Evolutionary conservation across 2,888 invertebrate species (phyloP).

Genomic region (Drosophila gaucha): DNA sequence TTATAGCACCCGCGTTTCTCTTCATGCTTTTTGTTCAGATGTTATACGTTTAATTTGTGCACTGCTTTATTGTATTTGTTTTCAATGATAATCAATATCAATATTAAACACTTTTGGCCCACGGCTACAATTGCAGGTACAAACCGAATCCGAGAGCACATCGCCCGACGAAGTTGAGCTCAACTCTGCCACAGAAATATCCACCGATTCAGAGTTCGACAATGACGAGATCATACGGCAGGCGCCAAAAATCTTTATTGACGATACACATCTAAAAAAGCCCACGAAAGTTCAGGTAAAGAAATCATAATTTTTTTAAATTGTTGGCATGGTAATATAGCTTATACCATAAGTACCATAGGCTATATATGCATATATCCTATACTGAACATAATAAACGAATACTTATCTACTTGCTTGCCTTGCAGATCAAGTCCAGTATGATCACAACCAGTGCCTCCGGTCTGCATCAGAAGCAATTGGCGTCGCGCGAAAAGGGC

Average conservation of each 20-base stretch:
- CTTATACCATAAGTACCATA: too few relatives aligned
- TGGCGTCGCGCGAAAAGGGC: conserved; percentile 66
- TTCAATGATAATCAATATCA: not conserved
- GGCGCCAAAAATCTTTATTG: conserved; percentile 91
- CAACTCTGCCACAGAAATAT: conserved; percentile 96
- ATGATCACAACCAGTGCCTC: conserved; percentile 73
- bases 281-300: conserved; percentile 88
- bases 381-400: not conserved
- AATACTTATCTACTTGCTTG: not conserved
- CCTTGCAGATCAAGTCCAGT: conserved; percentile 81
- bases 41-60: conserved; percentile 39
- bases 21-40: conserved; percentile 48
- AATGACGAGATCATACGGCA: conserved; percentile 89
- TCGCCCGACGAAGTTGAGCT: conserved; percentile 90
- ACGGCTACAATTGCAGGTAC: conserved; percentile 86
- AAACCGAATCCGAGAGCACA: conserved; percentile 88
- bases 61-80: conserved; percentile 37
- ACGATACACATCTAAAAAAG: conserved; percentile 88
- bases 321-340: too few relatives aligned
- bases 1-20: conserved; percentile 10
- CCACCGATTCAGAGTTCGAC: conserved; percentile 96
- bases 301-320: too few relatives aligned
- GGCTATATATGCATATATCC: too few relatives aligned
- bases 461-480: conserved; percentile 62
- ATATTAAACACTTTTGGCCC: conserved; percentile 6